Evolutionary conservation across 2,888 invertebrate genomes (phyloP), one percentile per base, ranked within the genome.

Genomic region (Merodon equestris): DNA sequence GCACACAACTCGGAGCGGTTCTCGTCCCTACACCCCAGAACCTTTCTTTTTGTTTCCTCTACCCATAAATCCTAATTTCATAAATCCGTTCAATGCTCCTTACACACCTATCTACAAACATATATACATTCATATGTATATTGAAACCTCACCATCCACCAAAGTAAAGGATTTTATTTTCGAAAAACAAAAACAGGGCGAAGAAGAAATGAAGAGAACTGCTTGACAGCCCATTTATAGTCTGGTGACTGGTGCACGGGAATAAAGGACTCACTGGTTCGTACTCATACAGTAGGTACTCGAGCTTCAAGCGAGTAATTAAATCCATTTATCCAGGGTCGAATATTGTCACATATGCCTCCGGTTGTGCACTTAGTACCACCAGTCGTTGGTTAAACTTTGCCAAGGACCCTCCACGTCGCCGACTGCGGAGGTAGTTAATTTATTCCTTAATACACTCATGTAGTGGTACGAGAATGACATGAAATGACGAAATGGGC

Each of bases 291-390:
- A 10, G 14, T 57, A 10, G 38, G 9, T 56, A 44, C 44, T 44
- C 19, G 27, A 27, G 34, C 44, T 44, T 58, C n/a, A 45, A 47
- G 58, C 47, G 38, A 47, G 58, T 61, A 61, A 61, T 50, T 61
- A 61, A 61, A 61, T 61, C 50, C 50, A 61, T 50, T 61, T 61
- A 61, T 61, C 50, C 48, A 61, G 61, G 42, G 61, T 61, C 50
- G 50, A 50, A 50, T 58, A 47, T 57, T 47, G 58, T 58, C 58
- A 58, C 58, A 48, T 58, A 47, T 48, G 58, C 58, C 17, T 58
- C 17, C 15, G 47, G 47, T 58, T 58, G 58, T 10, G 13, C 47
- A 38, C 47, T 45, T 45, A 57, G 3, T 13, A 42, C 40, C 47
- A 47, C 47, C 47, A 17, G 47, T 47, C 47, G 17, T n/a, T 12